phyloP scores from a whole-genome alignment of 2,888 invertebrate species.

The Mythimna vitellina region DNA sequence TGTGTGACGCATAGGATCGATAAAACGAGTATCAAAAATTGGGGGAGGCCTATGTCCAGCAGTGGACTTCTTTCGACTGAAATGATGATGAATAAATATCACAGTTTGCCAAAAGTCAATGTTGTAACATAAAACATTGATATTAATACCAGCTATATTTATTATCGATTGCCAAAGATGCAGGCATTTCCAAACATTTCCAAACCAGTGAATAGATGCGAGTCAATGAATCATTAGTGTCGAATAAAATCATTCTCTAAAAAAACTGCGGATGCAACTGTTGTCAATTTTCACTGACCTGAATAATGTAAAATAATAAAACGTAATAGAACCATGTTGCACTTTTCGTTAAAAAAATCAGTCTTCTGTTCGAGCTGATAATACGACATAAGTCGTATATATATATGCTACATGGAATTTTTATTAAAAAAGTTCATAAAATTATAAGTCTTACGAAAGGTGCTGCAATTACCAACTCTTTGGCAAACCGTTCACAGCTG shows the following conservation, averaged over 20 bases:
- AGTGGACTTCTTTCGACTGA: too few relatives aligned
- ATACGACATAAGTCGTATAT: not conserved
- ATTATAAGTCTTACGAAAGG: not conserved
- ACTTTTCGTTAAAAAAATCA: slow-evolving; percentile 31
- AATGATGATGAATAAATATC: too few relatives aligned
- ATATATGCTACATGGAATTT: not conserved
- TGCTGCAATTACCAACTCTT: not conserved
- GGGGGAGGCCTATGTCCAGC: too few relatives aligned
- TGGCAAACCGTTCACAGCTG: not conserved
- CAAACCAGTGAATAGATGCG: not conserved
- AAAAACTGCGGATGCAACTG: not conserved
- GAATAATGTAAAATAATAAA: not conserved
- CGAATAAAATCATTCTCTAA: not conserved
- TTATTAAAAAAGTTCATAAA: too few relatives aligned
- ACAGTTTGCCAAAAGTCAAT: too few relatives aligned
- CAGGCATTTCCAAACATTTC: not conserved
- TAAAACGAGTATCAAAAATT: too few relatives aligned
- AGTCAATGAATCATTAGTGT: slow-evolving; percentile 4
- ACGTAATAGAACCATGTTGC: not conserved
- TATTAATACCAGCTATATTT: not conserved
- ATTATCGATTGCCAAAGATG: not conserved
- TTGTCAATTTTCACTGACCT: slow-evolving; percentile 26
- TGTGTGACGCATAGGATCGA: too few relatives aligned
- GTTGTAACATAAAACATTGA: not conserved
- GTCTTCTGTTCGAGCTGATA: not conserved